These are phyloP conservation scores for Agonopterix alstromeriana DNA, from an alignment of 2,888 invertebrate genomes.

Conservation along the genomic window DNA sequence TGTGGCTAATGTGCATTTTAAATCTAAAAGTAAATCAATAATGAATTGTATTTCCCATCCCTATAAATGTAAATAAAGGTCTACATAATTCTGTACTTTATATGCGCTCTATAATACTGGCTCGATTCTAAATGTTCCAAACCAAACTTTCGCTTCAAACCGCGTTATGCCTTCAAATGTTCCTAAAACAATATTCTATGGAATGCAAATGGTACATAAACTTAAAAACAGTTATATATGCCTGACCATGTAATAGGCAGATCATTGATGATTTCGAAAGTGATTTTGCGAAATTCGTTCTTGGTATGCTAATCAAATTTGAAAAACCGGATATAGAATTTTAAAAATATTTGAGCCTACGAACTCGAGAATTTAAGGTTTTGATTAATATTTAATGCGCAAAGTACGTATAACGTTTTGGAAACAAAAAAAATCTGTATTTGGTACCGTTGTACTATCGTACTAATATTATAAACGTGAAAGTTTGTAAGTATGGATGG, in stretches of 20 bases:
- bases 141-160: constrained; percentile 45
- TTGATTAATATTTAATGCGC: no score
- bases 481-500: no score
- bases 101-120: constrained; percentile 33
- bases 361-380: no score
- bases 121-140: constrained; percentile 24
- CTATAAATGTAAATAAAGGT: neutral
- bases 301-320: neutral
- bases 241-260: constrained; percentile 7
- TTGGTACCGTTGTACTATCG: no score
- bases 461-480: no score
- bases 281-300: constrained; percentile 1
- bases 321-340: neutral
- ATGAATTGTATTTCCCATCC: no score
- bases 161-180: constrained; percentile 40
- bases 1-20: no score
- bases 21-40: no score
- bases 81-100: constrained; percentile 48
- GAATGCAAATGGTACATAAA: constrained; percentile 47
- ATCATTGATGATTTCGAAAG: constrained; percentile 19
- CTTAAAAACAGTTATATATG: constrained; percentile 6
- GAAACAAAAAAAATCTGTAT: no score
- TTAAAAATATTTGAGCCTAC: neutral
- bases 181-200: constrained; percentile 28
- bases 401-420: no score